Evolutionary conservation across 2,797 vertebrate genomes (phyloP).

Genomic region (Meriones psammophilus): DNA sequence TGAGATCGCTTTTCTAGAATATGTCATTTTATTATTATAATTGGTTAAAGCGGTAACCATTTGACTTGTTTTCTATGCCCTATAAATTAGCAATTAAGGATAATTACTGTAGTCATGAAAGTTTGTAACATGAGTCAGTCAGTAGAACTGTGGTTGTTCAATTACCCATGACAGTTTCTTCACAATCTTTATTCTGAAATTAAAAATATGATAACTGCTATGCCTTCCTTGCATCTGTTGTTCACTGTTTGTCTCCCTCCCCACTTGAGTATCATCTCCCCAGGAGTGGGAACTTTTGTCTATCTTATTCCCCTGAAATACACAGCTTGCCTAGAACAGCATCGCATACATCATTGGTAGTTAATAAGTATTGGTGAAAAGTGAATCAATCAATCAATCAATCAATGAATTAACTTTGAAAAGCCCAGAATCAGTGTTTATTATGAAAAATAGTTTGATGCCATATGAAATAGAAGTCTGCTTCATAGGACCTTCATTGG

Average conservation of each 20-base stretch:
- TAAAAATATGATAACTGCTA: constrained; percentile 68
- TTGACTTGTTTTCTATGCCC: constrained; percentile 67
- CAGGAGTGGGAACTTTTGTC: constrained; percentile 38
- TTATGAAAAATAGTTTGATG: constrained; percentile 52
- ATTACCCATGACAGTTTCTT: constrained; percentile 55
- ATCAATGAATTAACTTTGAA: constrained; percentile 41
- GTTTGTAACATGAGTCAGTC: constrained; percentile 65
- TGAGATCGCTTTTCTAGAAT: constrained; percentile 10
- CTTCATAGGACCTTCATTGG: not conserved
- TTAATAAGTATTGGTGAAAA: constrained; percentile 43
- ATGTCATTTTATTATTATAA: constrained; percentile 55
- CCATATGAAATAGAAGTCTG: not conserved
- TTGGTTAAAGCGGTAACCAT: constrained; percentile 66
- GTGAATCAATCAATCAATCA: not conserved
- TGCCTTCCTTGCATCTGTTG: constrained; percentile 43
- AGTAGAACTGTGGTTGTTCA: constrained; percentile 59
- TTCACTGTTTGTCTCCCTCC: constrained; percentile 47
- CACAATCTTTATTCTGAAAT: constrained; percentile 72
- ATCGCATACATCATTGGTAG: not conserved
- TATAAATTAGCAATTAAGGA: constrained; percentile 82
- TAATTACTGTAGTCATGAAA: constrained; percentile 83
- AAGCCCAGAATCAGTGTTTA: constrained; percentile 41
- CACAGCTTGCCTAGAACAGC: not conserved
- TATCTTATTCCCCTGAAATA: constrained; percentile 29
- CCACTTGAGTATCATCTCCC: not conserved